These are phyloP conservation scores for Promerops cafer DNA, from an alignment of 2,113 vertebrate species.

Conservation along the genomic window DNA sequence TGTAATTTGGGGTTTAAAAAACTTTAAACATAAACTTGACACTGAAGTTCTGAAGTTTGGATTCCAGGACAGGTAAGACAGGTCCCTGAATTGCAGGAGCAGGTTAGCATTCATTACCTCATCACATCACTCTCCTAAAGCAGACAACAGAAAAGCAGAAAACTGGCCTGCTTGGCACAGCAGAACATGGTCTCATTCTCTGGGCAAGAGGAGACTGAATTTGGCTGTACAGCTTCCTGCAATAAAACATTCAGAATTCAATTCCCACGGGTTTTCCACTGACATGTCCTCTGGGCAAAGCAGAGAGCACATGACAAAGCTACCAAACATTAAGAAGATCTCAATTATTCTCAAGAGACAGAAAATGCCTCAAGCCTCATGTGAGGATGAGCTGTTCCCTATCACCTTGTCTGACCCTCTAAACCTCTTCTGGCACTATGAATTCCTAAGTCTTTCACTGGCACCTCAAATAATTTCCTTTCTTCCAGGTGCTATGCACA, in stretches of 20 bases:
- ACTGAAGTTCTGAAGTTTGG: neutral
- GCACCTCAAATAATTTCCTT: neutral
- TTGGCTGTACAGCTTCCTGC: neutral
- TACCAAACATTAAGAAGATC: neutral
- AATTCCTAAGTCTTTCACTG: neutral
- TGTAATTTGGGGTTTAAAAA: neutral
- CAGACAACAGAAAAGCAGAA: neutral
- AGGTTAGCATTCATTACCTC: neutral
- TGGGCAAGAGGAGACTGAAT: neutral
- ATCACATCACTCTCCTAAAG: neutral
- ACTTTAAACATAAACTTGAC: neutral
- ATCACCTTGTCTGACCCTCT: neutral
- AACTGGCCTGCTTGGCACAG: neutral
- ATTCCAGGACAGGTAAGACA: neutral
- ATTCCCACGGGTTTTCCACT: neutral
- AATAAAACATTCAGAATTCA: neutral
- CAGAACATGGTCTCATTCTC: neutral
- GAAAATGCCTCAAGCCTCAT: neutral
- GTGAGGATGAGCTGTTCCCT: neutral
- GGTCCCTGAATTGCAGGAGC: neutral
- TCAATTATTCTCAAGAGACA: neutral
- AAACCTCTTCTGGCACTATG: neutral
- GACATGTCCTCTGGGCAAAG: neutral
- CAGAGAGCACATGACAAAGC: neutral
- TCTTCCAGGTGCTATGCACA: neutral